Conservation (phyloP, 2,888 invertebrate species). For the Leptopilina drosophilae region DNA sequence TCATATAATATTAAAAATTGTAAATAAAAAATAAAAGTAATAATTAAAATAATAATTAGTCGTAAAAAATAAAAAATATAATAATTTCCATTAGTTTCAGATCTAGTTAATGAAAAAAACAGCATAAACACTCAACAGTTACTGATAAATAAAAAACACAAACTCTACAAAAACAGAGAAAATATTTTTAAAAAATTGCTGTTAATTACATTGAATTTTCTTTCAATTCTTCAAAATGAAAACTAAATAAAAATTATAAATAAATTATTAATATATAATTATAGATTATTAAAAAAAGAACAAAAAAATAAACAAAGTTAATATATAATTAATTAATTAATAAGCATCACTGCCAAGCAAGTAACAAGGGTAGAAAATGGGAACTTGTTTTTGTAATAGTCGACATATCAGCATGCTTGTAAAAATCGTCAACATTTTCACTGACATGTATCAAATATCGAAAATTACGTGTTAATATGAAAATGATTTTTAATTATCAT, state of each 20-base stretch:
- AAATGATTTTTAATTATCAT: slow-evolving; percentile 23
- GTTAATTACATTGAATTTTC: too few species aligned
- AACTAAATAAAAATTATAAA: too few species aligned
- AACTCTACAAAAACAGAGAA: slow-evolving; percentile 12
- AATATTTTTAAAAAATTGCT: background rate
- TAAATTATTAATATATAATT: too few species aligned
- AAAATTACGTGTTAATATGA: slow-evolving; percentile 30
- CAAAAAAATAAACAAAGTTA: slow-evolving; percentile 46
- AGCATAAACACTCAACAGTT: slow-evolving; percentile 1
- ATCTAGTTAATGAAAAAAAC: slow-evolving; percentile 33
- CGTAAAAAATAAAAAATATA: background rate
- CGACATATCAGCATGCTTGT: slow-evolving; percentile 4
- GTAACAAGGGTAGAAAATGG: slow-evolving; percentile 55
- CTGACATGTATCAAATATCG: background rate
- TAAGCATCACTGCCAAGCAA: slow-evolving; percentile 69
- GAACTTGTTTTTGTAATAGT: slow-evolving; percentile 22
- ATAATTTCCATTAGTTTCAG: background rate
- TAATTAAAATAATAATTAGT: slow-evolving; percentile 8
- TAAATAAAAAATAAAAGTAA: too few species aligned
- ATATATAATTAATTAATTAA: slow-evolving; percentile 37
- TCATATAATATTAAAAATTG: too few species aligned
- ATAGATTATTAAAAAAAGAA: background rate
- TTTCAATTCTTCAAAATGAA: too few species aligned
- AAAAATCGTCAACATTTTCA: background rate
- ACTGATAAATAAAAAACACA: background rate